Base-by-base conservation (phyloP, 2,113 vertebrate genomes). In the Burhinus oedicnemus region DNA sequence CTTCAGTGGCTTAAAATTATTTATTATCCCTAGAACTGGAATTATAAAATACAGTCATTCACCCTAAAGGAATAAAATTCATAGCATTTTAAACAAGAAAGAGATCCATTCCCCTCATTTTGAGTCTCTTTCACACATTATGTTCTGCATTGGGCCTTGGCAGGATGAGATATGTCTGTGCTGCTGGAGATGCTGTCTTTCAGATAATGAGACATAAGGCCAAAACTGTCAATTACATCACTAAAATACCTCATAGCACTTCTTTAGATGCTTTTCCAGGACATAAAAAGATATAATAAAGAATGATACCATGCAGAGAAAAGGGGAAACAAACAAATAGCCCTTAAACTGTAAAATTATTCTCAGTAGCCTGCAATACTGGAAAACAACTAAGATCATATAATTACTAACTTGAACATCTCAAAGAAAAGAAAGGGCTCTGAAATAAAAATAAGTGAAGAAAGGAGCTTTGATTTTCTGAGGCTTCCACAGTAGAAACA, bases 41-140 rank as follows among this genome's bases (percentile, higher is more conserved):
- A 76, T 81, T 86, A 74, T 77, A 77, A 88, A 93, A 81, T 75
- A 86, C 15, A 90, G 75, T 44, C 12, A 70, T 45, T 68, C 45
- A 77, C 58, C 75, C 78, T 83, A 86, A 51, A 93, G 66, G n/a
- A 80, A 93, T 60, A 65, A 91, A 94, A 85, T 79, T 87, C 80
- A 69, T 51, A 91, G 54, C 54, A 88, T 77, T 96, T 95, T 74
- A 85, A 95, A 66, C 25, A 85, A 87, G 84, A 85, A 85, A 91
- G 21, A 93, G 62, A 94, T 89, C 70, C 27, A 77, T 79, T 85
- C 49, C 30, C 68, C 36, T 85, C 75, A 86, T 92, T 58, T 80
- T 78, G 45, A 60, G 36, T 70, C 20, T 95, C 72, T 94, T 90
- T 95, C 92, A 89, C 90, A 96, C 83, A 81, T 92, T 83, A 81